Evolutionary conservation across 2,797 vertebrate genomes (phyloP).

Genomic region (Schizopygopsis malacanthus): DNA sequence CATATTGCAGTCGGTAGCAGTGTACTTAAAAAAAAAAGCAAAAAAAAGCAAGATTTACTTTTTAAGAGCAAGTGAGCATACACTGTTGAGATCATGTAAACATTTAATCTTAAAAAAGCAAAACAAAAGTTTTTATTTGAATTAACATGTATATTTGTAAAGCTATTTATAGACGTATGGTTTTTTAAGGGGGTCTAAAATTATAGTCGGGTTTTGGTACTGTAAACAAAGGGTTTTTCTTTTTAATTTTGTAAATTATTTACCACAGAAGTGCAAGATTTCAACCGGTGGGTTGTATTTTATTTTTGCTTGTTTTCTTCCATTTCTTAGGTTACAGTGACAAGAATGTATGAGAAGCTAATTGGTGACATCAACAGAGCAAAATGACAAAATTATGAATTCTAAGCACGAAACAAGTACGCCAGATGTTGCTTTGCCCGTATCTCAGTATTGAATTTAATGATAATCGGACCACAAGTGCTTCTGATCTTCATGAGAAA

Average conservation of each 20-base stretch:
- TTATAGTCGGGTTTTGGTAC: slow-evolving; percentile 82
- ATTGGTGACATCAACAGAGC: slow-evolving; percentile 64
- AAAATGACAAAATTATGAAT: slow-evolving; percentile 32
- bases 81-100: slow-evolving; percentile 83
- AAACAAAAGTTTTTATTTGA: slow-evolving; percentile 88
- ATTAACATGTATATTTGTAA: slow-evolving; percentile 98
- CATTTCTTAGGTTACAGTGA: slow-evolving; percentile 77
- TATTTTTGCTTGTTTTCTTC: slow-evolving; percentile 75
- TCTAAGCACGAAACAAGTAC: slow-evolving; percentile 49
- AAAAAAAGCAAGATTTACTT: slow-evolving; percentile 73
- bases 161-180: slow-evolving; percentile 96
- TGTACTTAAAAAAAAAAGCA: slow-evolving; percentile 76
- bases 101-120: slow-evolving; percentile 84
- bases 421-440: slow-evolving; percentile 65
- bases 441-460: slow-evolving; percentile 80
- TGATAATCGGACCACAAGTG: slow-evolving; percentile 76
- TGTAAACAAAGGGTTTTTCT: slow-evolving; percentile 81
- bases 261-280: slow-evolving; percentile 81
- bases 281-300: slow-evolving; percentile 66
- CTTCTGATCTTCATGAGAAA: slow-evolving; percentile 78
- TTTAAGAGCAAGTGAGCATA: slow-evolving; percentile 82
- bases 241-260: slow-evolving; percentile 91
- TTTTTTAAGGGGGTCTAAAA: slow-evolving; percentile 77
- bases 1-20: slow-evolving; percentile 77
- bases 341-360: slow-evolving; percentile 81